Evolutionary conservation across 1,140 invertebrate genomes (phyloP), one percentile per base, ranked within the genome.

Genomic region (Acyrthosiphon pisum): DNA sequence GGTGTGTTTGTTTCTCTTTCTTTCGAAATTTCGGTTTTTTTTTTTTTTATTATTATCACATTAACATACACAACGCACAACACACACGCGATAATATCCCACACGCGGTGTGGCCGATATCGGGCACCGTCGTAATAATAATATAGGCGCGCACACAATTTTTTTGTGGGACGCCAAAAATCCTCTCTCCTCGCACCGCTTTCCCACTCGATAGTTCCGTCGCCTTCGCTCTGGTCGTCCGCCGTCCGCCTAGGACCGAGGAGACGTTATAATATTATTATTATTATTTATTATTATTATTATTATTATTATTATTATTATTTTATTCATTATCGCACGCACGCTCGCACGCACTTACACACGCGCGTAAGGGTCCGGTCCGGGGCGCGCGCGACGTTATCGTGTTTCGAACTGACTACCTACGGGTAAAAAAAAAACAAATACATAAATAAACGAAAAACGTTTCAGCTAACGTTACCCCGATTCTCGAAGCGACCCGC

Each of bases 21-120:
- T 90, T 68, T 68, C 37, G 89, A 20, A 44, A 23, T 60, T 44
- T 90, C 41, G 37, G 44, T 56, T 90, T 90, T 68, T 86, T 46
- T 30, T 86, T 84, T 84, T 84, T 44, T 84, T 84, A 44, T 84
- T 26, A 26, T 26, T 56, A 26, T 84, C 88, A 44, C 60, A 11
- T 30, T 60, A 68, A 22, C 23, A n/a, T 18, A 26, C 87, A 44
- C 50, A n/a, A 53, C 88, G 50, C 48, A 30, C 35, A 84, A 46
- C 20, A 14, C 18, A 44, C 44, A 86, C 53, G 23, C 26, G 48
- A 23, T 87, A 53, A 44, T 53, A 37, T 60, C 50, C 89, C 89
- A 90, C 89, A 90, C 89, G 89, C 89, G 89, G 89, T 44, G 89
- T 48, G 53, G 37, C 89, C 89, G 89, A 90, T 11, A 41, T 60